A percentile compares a stretch with the other conserved stretches of the same genome.
These are phyloP conservation scores for Heteromormyrus szaboi DNA, from an alignment of 2,797 vertebrate genomes.

Conservation along the genomic window DNA sequence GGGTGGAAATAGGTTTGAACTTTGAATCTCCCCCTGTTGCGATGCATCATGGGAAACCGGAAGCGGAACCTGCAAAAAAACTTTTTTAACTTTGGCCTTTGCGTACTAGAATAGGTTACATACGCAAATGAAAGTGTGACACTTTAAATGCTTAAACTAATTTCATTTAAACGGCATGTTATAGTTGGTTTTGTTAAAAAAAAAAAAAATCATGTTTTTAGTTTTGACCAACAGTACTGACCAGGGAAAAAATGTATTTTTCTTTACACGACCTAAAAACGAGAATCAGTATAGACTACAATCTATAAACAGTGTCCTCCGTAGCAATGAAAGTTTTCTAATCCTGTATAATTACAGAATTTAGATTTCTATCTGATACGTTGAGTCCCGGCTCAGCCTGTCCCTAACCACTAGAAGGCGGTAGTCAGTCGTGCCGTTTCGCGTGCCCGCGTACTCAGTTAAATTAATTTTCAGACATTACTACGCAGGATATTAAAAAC, in stretches of 20 bases:
- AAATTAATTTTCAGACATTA: not conserved
- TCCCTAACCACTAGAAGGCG: not conserved
- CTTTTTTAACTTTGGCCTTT: not conserved
- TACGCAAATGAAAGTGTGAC: not conserved
- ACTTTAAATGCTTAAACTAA: not conserved
- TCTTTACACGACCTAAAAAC: not conserved
- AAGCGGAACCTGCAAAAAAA: not conserved
- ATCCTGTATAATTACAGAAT: not conserved
- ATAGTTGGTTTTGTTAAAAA: not conserved
- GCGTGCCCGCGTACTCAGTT: not conserved
- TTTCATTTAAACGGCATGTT: not conserved
- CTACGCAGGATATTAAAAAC: not conserved
- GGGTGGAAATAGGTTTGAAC: slow-evolving; percentile 49
- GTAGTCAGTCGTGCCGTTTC: not conserved
- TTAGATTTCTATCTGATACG: not conserved
- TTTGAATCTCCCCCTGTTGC: slow-evolving; percentile 53
- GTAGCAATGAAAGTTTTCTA: not conserved
- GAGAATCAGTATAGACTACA: not conserved
- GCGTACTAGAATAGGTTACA: not conserved
- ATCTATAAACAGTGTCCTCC: not conserved
- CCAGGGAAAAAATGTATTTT: not conserved
- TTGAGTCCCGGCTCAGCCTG: not conserved
- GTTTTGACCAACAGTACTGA: not conserved
- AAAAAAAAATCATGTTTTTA: not conserved
- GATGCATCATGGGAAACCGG: slow-evolving; percentile 59